Conservation (phyloP, 53 echinoderm and acorn worm species). For the Pentamera pediparva region DNA sequence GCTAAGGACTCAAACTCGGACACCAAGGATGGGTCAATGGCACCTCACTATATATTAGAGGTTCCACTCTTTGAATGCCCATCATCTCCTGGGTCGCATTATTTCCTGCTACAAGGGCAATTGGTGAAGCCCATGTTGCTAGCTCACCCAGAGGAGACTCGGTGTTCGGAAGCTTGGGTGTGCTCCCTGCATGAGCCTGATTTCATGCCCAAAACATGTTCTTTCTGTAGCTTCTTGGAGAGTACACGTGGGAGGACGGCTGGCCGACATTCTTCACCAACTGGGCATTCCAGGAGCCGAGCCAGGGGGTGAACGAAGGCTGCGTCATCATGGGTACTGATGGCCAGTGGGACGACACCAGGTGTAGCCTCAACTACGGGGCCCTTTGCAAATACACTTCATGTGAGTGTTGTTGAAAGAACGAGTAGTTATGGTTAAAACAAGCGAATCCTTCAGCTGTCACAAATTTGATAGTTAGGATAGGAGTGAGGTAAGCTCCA, state of each 20-base stretch:
- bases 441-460: background rate
- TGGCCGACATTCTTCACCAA: conserved; percentile 62
- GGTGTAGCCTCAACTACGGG: conserved; percentile 33
- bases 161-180: background rate
- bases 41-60: too few species aligned
- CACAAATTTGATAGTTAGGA: background rate
- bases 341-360: conserved; percentile 64
- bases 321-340: conserved; percentile 56
- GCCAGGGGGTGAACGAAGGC: conserved; percentile 48
- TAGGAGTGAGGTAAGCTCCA: background rate
- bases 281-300: conserved; percentile 64
- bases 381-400: conserved; percentile 61
- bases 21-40: too few species aligned
- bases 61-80: too few species aligned
- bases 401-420: conserved; percentile 48
- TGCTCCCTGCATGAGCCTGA: background rate
- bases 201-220: background rate
- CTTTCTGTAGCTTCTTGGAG: conserved; percentile 40
- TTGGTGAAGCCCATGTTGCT: too few species aligned
- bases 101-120: too few species aligned
- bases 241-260: conserved; percentile 60
- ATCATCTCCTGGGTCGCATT: too few species aligned
- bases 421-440: background rate
- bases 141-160: too few species aligned
- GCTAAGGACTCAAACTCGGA: too few species aligned